Evolutionary conservation across 2,888 invertebrate species (phyloP), one percentile per base, ranked within the genome.

Genomic region (Dascillus cervinus): DNA sequence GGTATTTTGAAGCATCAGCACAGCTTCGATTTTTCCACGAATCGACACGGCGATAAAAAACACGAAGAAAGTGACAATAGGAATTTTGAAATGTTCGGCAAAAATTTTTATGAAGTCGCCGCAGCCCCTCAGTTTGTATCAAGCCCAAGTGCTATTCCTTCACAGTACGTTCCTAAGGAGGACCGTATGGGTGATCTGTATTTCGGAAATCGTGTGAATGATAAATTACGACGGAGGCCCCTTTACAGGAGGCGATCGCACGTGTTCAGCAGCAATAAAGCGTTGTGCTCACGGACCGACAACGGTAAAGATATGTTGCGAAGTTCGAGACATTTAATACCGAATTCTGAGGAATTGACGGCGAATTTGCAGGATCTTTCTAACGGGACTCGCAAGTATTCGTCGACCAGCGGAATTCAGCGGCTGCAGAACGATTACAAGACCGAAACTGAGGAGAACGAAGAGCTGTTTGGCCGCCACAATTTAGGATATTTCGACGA

Each of bases 131-230:
- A 53, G 24, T 54, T 54, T 23, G 44, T 55, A 20, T 44, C 56
- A 5, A 47, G 53, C 1, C 57, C 58, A 2, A 51, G 54, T 33
- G 52, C 58, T 10, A 53, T 55, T 26, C 53, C 59, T 13, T 52
- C 53, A 3, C 53, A 58, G 32, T 56, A 54, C 40, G 52, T 54
- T 4, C 55, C 58, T 3, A 56, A 57, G 34, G 53, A 46, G 46
- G 37, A 50, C 40, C 22, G 52, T 13, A 45, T 56, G 11, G 55
- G 53, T 36, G 56, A 58, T 35, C 52, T 56, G 15, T 59, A 55
- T 41, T 50, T 57, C 31, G 53, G 52, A 9, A 52, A 52, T 30
- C 46, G 48, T 12, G 42, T 46, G 32, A 34, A 41, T n/a, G 41
- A 42, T 10, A 41, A 41, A 33, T 32, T 44, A 29, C 39, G 42